Evolutionary conservation across 2,113 vertebrate genomes (phyloP).

Genomic region (Hippotragus niger): DNA sequence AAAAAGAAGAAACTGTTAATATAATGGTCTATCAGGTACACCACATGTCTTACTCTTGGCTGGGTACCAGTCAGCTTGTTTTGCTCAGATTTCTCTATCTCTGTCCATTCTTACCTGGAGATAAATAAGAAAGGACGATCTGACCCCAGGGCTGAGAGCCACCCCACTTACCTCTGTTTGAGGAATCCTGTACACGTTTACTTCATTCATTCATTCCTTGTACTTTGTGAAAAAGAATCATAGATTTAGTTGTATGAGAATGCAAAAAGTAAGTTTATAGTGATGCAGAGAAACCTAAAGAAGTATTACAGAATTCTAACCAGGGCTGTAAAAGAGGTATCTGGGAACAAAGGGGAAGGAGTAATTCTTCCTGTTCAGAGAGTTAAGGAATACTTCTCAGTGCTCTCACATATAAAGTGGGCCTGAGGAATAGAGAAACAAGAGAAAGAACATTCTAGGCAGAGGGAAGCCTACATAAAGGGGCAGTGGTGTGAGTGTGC

Average conservation of each 20-base stretch:
- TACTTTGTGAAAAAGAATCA: not conserved
- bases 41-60: conserved; percentile 15
- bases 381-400: not conserved
- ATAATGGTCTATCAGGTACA: conserved; percentile 90
- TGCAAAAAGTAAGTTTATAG: not conserved
- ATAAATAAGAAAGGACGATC: not conserved
- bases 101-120: not conserved
- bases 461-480: not conserved
- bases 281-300: not conserved
- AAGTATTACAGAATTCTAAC: accelerated
- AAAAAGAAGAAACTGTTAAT: conserved; percentile 85
- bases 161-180: not conserved
- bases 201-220: not conserved
- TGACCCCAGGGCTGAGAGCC: not conserved
- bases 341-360: not conserved
- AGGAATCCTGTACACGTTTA: not conserved
- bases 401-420: not conserved
- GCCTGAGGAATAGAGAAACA: not conserved
- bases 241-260: not conserved
- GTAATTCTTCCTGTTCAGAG: not conserved
- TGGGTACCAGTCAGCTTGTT: not conserved
- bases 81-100: not conserved
- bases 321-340: not conserved
- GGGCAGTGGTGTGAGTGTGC: not conserved
- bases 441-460: not conserved